Evolutionary conservation across 2,888 invertebrate species (phyloP).

Genomic region (Agriotes lineatus): DNA sequence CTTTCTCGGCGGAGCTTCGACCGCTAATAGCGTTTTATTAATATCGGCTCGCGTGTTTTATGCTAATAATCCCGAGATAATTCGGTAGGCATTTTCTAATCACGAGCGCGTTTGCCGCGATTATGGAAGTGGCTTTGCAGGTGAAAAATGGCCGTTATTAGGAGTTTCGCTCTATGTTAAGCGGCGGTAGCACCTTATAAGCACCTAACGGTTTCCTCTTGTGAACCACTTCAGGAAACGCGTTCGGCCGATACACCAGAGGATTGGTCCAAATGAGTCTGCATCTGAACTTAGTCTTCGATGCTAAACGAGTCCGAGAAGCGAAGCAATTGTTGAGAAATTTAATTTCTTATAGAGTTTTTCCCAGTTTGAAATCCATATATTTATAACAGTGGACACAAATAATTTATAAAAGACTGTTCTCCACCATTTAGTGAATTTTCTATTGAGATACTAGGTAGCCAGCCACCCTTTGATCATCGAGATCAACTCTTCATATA

Average conservation of each 20-base stretch:
- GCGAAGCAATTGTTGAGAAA: too few species aligned
- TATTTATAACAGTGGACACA: too few species aligned
- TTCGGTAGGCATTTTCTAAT: not conserved
- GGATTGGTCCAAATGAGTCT: conserved; percentile 28
- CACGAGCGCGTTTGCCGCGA: conserved; percentile 1
- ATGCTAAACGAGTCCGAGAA: too few species aligned
- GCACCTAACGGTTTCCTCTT: conserved; percentile 33
- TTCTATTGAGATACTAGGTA: too few species aligned
- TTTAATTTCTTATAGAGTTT: too few species aligned
- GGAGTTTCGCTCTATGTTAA: conserved; percentile 23
- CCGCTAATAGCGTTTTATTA: not conserved
- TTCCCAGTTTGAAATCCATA: too few species aligned
- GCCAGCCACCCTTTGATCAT: too few species aligned
- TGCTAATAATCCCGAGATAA: not conserved
- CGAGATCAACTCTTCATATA: too few species aligned
- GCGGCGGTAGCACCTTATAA: conserved; percentile 30
- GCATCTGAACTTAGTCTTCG: too few species aligned
- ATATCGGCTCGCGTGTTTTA: not conserved
- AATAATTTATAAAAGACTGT: too few species aligned
- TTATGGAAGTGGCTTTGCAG: not conserved
- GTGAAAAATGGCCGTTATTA: conserved; percentile 22
- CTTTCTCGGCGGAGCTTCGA: not conserved
- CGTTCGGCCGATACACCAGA: conserved; percentile 25
- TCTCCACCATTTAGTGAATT: too few species aligned
- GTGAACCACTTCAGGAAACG: conserved; percentile 38